Evolutionary conservation across 1,140 invertebrate species (phyloP).

Genomic region (Mactra quadrangularis): DNA sequence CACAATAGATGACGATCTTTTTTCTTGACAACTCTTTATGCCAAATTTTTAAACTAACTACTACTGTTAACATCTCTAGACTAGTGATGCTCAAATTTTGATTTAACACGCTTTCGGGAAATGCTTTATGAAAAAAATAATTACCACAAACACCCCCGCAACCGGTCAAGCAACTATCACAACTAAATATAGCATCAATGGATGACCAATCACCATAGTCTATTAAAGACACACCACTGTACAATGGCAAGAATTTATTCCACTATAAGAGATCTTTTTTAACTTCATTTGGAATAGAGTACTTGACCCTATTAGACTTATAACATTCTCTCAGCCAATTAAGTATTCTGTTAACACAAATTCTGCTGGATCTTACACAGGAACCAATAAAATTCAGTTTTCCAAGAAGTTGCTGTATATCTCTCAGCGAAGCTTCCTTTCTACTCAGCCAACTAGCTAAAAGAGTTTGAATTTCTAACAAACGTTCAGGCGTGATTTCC

Average conservation of each 20-base stretch:
- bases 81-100: constrained; percentile 16
- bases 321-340: constrained; percentile 34
- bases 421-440: constrained; percentile 18
- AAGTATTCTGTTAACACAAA: constrained; percentile 7
- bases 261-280: neutral
- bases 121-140: neutral
- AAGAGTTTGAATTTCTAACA: neutral
- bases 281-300: neutral
- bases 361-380: constrained; percentile 7
- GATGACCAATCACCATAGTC: neutral
- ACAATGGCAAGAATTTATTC: no score
- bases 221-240: neutral
- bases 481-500: neutral
- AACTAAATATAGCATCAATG: neutral
- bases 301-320: neutral
- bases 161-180: constrained; percentile 1
- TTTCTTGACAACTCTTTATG: no score
- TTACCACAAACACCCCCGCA: neutral
- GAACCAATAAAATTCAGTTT: constrained; percentile 39
- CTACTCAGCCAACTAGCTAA: constrained; percentile 4
- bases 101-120: constrained; percentile 1
- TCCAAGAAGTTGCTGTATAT: constrained; percentile 16
- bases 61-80: constrained; percentile 19
- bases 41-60: no score
- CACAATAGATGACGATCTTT: no score